A percentile compares a stretch with the other conserved stretches of the same genome.
Conservation (phyloP, 2,113 vertebrate genomes). For the Otis tarda region DNA sequence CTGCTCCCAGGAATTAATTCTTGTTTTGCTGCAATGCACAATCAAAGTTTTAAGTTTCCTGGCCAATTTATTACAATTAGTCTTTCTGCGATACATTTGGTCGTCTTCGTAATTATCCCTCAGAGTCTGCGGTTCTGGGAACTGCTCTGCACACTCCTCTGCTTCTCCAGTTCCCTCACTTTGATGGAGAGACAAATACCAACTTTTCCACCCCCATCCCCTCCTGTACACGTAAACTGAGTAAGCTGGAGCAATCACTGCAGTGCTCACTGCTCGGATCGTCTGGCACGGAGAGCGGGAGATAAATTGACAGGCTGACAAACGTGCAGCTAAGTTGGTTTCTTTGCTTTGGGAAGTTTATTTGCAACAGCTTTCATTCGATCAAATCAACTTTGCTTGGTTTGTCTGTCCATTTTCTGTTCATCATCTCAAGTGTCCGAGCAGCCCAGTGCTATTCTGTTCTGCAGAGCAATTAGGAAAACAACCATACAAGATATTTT, state of each 20-base stretch:
- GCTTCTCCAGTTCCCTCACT: not conserved
- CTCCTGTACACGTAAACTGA: not conserved
- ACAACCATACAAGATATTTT: not conserved
- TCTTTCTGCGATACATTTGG: not conserved
- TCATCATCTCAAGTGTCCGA: not conserved
- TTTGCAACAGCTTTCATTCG: not conserved
- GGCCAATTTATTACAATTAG: constrained; percentile 46
- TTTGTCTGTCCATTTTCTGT: not conserved
- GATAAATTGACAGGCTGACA: not conserved
- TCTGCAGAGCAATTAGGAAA: not conserved
- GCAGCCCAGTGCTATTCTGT: not conserved
- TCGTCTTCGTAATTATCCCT: not conserved
- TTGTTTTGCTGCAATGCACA: constrained; percentile 49
- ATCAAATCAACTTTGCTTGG: not conserved
- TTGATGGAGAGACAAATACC: not conserved
- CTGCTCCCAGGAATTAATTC: constrained; percentile 60
- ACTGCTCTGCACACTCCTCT: not conserved
- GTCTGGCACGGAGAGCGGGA: not conserved
- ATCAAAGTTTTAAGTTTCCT: constrained; percentile 27
- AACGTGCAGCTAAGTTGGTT: not conserved
- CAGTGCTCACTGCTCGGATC: not conserved
- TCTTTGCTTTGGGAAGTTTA: not conserved
- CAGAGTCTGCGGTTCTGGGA: not conserved
- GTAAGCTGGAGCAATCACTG: not conserved
- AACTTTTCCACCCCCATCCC: not conserved